phyloP scores from a whole-genome alignment of 2,888 invertebrate species.

The Chelonus formosanus region DNA sequence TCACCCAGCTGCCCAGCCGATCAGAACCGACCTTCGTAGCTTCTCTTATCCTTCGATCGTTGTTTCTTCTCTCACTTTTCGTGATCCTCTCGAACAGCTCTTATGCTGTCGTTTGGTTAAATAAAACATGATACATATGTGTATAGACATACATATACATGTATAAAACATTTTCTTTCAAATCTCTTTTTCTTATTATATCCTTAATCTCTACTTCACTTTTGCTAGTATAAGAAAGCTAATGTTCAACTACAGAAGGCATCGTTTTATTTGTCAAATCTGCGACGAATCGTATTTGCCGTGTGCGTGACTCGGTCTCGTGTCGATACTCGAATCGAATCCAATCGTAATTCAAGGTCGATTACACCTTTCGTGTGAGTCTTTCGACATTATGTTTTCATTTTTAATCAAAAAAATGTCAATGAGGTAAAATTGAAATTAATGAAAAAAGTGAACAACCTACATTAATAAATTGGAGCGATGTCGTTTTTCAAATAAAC shows the following conservation, averaged over 20 bases:
- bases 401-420: slow-evolving; percentile 9
- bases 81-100: slow-evolving; percentile 17
- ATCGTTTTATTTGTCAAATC: slow-evolving; percentile 37
- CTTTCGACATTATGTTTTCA: background rate
- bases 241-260: too few species aligned
- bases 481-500: too few species aligned
- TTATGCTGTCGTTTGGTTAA: too few species aligned
- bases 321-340: slow-evolving; percentile 24
- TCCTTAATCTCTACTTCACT: too few species aligned
- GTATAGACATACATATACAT: too few species aligned
- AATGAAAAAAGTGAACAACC: slow-evolving; percentile 1
- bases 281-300: slow-evolving; percentile 39
- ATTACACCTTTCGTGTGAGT: slow-evolving; percentile 9
- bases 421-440: background rate
- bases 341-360: slow-evolving; percentile 30
- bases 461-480: too few species aligned
- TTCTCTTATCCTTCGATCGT: slow-evolving; percentile 8
- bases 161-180: too few species aligned
- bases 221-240: too few species aligned
- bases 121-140: too few species aligned
- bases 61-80: slow-evolving; percentile 8
- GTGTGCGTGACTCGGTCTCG: slow-evolving; percentile 40
- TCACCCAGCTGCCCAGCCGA: slow-evolving; percentile 54
- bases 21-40: slow-evolving; percentile 52
- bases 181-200: too few species aligned